phyloP scores from a whole-genome alignment of 2,113 vertebrate species.

The Triplophysa rosa region DNA sequence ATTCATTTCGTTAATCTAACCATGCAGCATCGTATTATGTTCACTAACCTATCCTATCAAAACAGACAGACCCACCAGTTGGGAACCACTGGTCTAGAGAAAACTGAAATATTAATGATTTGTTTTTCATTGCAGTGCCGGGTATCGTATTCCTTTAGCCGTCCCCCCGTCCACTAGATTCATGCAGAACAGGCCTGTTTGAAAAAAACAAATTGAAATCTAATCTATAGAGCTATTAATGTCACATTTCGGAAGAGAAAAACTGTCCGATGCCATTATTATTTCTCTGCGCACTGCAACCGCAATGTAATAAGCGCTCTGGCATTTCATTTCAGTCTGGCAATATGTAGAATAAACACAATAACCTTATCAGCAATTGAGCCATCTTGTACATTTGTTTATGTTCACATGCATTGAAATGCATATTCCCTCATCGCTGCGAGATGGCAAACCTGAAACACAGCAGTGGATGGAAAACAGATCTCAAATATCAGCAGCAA shows the following conservation, averaged over 20 bases:
- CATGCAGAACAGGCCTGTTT: conserved; percentile 14
- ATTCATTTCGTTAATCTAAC: too few species aligned
- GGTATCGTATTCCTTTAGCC: conserved; percentile 27
- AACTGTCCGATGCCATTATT: conserved; percentile 10
- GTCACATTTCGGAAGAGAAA: conserved; percentile 21
- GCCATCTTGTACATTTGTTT: conserved; percentile 5
- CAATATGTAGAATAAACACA: conserved; percentile 18
- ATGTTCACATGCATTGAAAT: conserved; percentile 37
- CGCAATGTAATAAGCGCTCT: neutral
- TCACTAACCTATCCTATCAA: too few species aligned
- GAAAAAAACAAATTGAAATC: conserved; percentile 36
- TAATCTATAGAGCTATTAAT: conserved; percentile 42
- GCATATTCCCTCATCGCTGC: neutral
- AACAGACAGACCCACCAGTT: neutral
- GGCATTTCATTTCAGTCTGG: conserved; percentile 1
- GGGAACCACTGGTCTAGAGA: neutral
- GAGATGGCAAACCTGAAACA: neutral
- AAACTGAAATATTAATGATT: conserved; percentile 14
- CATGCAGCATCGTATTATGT: too few species aligned
- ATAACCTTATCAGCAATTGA: conserved; percentile 27
- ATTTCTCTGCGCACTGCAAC: neutral
- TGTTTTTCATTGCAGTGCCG: neutral
- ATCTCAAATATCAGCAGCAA: neutral
- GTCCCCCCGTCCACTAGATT: conserved; percentile 21
- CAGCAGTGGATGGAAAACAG: neutral